Base-by-base conservation (phyloP, 30 jellyfish, hydroid and myxozoan genomes). In the Turritopsis rubra region DNA sequence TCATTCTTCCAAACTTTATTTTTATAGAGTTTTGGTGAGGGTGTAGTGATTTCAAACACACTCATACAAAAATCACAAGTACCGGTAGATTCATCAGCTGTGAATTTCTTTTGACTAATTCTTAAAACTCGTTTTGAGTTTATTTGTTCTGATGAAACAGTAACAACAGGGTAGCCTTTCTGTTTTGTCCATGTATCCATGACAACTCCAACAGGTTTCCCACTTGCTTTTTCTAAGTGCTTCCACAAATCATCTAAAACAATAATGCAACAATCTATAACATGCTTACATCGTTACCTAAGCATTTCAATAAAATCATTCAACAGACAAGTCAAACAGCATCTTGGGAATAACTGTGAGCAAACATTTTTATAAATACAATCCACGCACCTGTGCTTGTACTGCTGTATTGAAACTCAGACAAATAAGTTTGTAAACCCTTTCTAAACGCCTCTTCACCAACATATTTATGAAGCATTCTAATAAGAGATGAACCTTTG, bases 161-260 rank as follows among this genome's bases (percentile, higher is more conserved):
- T 75, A 0, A 94, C 60, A 31, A 94, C 99, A 24, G 99, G 97
- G 82, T 80, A 94, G 18, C 99, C 99, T 96, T 84, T 94, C 31
- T 94, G 97, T 65, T 89, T 94, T 72, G 99, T 94, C 97, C 99
- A 94, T 28, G 96, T 89, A 79, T 78, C 86, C 99, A 94, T 94
- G 71, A 94, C 92, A 72, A 81, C 86, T 26, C 92, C 94, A 19
- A 94, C 97, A 26, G 99, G 99, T 66, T 94, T 89, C 83, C 86
- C 87, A 66, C 99, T 94, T 1, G 95, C 96, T 81, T 74, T 81
- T 20, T 88, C 96, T 73, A 94, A 91, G 68, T 89, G 85, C 29
- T 89, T 90, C 99, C 99, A 94, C 41, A 94, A 80, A 75, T 94
- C 97, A 53, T 86, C 97, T 93, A 79, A 4, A 78, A 79, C 19